These are phyloP conservation scores for Dasysyrphus tricinctus DNA, from an alignment of 2,888 invertebrate genomes.

Conservation along the genomic window DNA sequence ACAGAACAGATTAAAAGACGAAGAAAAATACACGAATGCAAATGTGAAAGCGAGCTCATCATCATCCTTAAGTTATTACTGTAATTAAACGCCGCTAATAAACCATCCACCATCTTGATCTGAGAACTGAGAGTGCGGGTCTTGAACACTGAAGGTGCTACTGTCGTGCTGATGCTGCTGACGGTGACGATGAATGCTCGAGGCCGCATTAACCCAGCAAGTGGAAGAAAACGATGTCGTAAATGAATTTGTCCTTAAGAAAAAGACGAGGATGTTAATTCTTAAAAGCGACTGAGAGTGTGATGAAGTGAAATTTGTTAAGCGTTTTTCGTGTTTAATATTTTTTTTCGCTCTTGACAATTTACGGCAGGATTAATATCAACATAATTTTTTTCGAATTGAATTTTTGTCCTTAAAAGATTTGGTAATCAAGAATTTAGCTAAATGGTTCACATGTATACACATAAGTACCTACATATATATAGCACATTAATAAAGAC, in stretches of 20 bases:
- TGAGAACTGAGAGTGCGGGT: conserved; percentile 6
- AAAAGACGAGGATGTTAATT: conserved; percentile 27
- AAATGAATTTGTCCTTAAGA: conserved; percentile 60
- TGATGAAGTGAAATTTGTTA: conserved; percentile 54
- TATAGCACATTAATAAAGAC: too few relatives aligned
- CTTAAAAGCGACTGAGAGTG: conserved; percentile 9
- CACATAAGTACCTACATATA: too few relatives aligned
- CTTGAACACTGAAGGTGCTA: not conserved
- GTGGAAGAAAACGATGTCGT: conserved; percentile 43
- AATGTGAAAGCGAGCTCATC: conserved; percentile 73
- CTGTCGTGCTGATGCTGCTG: not conserved
- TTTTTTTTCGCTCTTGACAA: not conserved
- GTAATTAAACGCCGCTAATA: conserved; percentile 75
- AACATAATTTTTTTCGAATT: not conserved
- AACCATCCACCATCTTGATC: conserved; percentile 72
- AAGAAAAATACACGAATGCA: conserved; percentile 71
- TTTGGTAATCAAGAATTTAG: not conserved
- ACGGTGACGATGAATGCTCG: conserved; percentile 49
- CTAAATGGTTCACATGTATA: too few relatives aligned
- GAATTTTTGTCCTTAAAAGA: not conserved
- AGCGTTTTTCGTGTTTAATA: conserved; percentile 34
- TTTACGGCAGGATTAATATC: conserved; percentile 10
- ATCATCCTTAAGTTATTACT: conserved; percentile 75
- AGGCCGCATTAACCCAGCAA: conserved; percentile 50
- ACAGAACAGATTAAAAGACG: conserved; percentile 30